These are phyloP conservation scores for Eupithecia centaureata DNA, from an alignment of 2,888 invertebrate species.

Conservation along the genomic window DNA sequence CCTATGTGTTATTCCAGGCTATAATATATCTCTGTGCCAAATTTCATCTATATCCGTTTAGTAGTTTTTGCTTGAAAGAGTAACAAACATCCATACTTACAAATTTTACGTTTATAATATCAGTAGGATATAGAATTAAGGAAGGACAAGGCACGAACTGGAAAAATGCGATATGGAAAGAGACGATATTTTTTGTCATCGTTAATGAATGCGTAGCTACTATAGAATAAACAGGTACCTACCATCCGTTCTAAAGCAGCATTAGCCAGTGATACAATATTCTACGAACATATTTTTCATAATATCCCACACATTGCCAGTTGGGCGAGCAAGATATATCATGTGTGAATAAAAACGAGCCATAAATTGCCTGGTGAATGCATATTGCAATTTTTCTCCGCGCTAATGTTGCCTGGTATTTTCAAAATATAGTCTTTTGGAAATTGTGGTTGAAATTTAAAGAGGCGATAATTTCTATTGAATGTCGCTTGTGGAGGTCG, in stretches of 20 bases:
- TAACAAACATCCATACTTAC: too few relatives aligned
- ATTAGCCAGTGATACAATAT: conserved; percentile 29
- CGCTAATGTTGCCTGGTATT: conserved; percentile 17
- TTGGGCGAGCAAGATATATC: conserved; percentile 21
- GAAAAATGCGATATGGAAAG: too few relatives aligned
- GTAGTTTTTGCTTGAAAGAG: too few relatives aligned
- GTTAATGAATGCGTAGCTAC: too few relatives aligned
- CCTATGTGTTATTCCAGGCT: too few relatives aligned
- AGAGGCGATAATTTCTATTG: background rate
- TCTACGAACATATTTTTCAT: conserved; percentile 26
- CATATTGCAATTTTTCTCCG: conserved; percentile 26
- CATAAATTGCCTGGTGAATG: conserved; percentile 29
- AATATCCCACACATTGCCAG: conserved; percentile 26
- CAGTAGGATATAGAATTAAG: too few relatives aligned
- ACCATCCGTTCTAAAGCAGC: conserved; percentile 14
- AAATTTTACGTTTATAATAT: too few relatives aligned
- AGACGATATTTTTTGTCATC: too few relatives aligned
- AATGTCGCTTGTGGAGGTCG: background rate
- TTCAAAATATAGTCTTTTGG: background rate
- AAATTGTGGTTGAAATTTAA: background rate
- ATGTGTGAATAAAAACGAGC: conserved; percentile 23
- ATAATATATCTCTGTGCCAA: too few relatives aligned
- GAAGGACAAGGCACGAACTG: too few relatives aligned
- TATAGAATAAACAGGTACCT: too few relatives aligned
- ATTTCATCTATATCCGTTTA: too few relatives aligned